Base-by-base conservation (phyloP, 2,797 vertebrate genomes). In the Silurus lanzhouensis region DNA sequence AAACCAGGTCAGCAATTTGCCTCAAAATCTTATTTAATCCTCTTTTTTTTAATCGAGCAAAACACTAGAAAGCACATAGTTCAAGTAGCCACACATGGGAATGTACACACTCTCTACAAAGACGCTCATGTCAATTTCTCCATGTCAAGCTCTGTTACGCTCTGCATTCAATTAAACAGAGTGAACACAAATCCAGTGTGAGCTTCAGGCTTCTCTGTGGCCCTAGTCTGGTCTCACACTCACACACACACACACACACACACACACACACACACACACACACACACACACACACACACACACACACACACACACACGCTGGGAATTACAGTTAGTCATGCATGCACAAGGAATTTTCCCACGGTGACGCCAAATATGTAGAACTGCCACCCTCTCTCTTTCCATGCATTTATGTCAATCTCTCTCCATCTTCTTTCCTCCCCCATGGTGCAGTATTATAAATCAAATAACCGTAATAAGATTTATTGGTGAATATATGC, bases 331-430 rank as follows among this genome's bases (percentile, higher is more conserved):
- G 92, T 92, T 93, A 91, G 90, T 63, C 91, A 92, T 92, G 91
- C 91, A 92, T 92, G 91, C 31, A 89, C 91, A 92, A 94, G 93
- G 93, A 95, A 95, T 95, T 93, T 95, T 95, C 93, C 92, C 94
- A 95, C 92, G 92, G 91, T 92, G 91, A 90, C 91, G 90, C 81
- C 89, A 90, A 90, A 92, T 90, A 90, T 88, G 84, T 81, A 44
- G 61, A 67, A 48, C 25, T 27, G 25, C 46, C 25, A 14, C 27
- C 31, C 79, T 38, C n/a, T 17, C 52, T 72, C 57, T 44, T 79
- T 81, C 31, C 52, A 82, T 82, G 46, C 27, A 57, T 58, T 68
- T 79, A 58, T 61, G 46, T 44, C 38, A 72, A 6, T 5, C 22
- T 48, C 31, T n/a, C 44, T 84, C 20, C 8, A 1, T 15, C 6